These are phyloP conservation scores for Spheniscus humboldti DNA, from an alignment of 2,797 vertebrate species.

Conservation along the genomic window DNA sequence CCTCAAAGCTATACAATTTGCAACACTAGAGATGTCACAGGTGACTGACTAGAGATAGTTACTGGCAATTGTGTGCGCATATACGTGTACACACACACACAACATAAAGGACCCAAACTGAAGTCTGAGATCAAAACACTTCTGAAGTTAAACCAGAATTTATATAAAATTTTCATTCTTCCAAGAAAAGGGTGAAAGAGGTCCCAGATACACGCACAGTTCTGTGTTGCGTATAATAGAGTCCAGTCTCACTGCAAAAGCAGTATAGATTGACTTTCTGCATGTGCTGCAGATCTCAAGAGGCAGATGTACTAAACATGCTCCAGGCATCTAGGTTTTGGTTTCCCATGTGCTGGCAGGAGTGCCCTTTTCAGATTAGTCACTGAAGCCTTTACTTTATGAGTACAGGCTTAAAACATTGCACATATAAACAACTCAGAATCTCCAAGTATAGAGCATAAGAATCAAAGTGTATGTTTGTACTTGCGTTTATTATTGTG, in stretches of 20 bases:
- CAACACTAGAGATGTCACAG: background rate
- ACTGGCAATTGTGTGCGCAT: background rate
- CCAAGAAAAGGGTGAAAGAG: background rate
- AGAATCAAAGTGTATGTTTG: background rate
- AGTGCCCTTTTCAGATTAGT: background rate
- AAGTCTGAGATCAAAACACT: background rate
- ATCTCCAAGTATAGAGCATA: background rate
- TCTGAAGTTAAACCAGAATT: background rate
- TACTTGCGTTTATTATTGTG: background rate
- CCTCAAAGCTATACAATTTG: background rate
- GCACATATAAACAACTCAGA: background rate
- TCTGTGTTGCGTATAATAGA: background rate
- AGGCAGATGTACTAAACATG: background rate
- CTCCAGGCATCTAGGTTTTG: background rate
- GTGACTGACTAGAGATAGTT: background rate
- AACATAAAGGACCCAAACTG: background rate
- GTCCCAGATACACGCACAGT: background rate
- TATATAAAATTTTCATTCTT: background rate
- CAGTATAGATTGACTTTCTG: background rate
- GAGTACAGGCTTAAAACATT: background rate
- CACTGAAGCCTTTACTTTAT: background rate
- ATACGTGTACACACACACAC: too few species aligned
- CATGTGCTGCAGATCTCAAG: background rate
- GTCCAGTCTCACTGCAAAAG: background rate
- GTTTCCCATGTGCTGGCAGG: background rate